Evolutionary conservation across 2,888 invertebrate species (phyloP).

Genomic region (Drosophila maculinotata): DNA sequence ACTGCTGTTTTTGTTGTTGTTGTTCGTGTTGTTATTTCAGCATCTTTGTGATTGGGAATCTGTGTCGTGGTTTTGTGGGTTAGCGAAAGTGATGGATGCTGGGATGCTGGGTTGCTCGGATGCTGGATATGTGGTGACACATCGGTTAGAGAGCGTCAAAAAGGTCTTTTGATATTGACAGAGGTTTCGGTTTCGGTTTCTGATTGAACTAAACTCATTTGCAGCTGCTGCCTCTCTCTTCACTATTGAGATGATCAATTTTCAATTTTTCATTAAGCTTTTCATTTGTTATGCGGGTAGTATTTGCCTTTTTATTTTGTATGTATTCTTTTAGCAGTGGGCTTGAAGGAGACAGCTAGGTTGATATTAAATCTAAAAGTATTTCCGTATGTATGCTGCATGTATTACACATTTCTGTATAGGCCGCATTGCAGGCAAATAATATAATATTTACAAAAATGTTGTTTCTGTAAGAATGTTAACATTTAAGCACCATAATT

Average conservation of each 20-base stretch:
- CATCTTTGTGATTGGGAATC: constrained; percentile 45
- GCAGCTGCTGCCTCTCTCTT: background rate
- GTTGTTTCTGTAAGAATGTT: too few relatives aligned
- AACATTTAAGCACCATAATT: too few relatives aligned
- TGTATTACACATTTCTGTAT: too few relatives aligned
- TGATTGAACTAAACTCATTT: constrained; percentile 16
- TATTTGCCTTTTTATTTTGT: background rate
- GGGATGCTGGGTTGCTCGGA: background rate
- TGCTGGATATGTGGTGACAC: constrained; percentile 13
- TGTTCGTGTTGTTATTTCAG: constrained; percentile 18
- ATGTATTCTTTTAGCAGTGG: too few relatives aligned
- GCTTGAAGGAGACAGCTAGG: too few relatives aligned
- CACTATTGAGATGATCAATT: background rate
- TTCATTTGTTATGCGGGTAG: background rate
- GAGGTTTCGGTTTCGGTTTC: constrained; percentile 26
- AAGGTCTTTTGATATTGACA: constrained; percentile 34
- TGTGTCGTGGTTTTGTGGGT: constrained; percentile 54
- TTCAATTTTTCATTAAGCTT: background rate
- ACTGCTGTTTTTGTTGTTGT: constrained; percentile 10
- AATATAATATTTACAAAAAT: too few relatives aligned
- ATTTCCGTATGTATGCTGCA: too few relatives aligned
- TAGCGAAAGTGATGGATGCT: constrained; percentile 66
- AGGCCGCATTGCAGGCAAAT: too few relatives aligned
- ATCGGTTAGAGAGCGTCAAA: constrained; percentile 33
- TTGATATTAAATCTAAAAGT: too few relatives aligned